Base-by-base conservation (phyloP, 2,113 vertebrate species). In the Pica pica region DNA sequence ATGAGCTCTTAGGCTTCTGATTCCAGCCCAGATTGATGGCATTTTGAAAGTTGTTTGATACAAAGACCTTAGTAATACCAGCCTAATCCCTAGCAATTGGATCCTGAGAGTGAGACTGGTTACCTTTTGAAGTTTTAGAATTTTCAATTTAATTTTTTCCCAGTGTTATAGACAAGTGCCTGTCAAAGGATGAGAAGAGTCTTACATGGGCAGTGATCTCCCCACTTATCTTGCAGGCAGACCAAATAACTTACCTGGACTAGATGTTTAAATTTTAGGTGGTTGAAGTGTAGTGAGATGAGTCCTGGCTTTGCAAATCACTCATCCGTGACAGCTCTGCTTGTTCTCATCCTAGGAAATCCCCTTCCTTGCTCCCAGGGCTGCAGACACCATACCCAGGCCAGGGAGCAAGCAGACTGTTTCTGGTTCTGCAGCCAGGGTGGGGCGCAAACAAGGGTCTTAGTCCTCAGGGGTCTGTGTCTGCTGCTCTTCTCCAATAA, bases 341-440 rank as follows among this genome's bases (percentile, higher is more conserved):
- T 63, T 73, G n/a, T 56, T 76, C 49, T 30, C 28, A 41, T 16
- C 7, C 49, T 23, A 19, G 31, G 35, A 74, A 42, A 31, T 39
- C 3, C 30, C 18, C 6, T 13, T 79, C 15, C 20, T 9, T 13
- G 19, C 23, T 75, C 17, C 33, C 27, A 27, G 41, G 67, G 64
- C 42, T 84, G 39, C 4, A 5, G 30, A 27, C 3, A 33, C n/a
- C 9, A 3, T 18, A 15, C 19, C 18, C 3, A 5, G 33, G 20
- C 49, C 79, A 68, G 41, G 37, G 47, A 84, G 41, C 35, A 59
- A 50, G 44, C n/a, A 81, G 87, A 14, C 18, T 16, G 9, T 16
- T 47, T 19, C 10, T 60, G 53, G 7, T 6, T 83, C 50, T 0
- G 4, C 17, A 42, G 11, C 33, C 16, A 4, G 0, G 0, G 11